A percentile compares a stretch with the other conserved stretches of the same genome.
Conservation (phyloP, 2,888 invertebrate species). For the Allygus modestus region DNA sequence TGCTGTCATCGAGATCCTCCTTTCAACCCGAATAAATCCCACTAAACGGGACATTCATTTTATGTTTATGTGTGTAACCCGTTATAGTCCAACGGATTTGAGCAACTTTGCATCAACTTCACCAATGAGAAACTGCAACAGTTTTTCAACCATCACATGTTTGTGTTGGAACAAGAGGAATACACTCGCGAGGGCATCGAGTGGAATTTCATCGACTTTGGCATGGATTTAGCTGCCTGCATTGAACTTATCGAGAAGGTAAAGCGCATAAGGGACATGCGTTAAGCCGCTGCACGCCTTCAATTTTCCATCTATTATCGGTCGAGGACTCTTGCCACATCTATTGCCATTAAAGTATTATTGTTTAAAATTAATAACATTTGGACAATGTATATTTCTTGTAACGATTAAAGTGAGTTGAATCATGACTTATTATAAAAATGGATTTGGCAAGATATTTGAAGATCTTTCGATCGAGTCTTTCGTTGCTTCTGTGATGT, state of each 20-base stretch:
- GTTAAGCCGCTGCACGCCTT: conserved; percentile 46
- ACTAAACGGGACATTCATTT: conserved; percentile 49
- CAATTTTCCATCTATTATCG: background rate
- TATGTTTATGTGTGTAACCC: conserved; percentile 63
- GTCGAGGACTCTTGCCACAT: conserved; percentile 25
- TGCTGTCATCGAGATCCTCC: conserved; percentile 31
- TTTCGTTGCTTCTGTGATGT: conserved; percentile 45
- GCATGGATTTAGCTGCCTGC: conserved; percentile 97
- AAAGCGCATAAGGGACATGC: conserved; percentile 71
- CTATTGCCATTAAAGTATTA: background rate
- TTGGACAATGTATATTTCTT: no score
- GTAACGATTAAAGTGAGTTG: no score
- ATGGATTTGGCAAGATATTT: conserved; percentile 11
- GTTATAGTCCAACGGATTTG: conserved; percentile 93
- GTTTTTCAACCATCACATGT: conserved; percentile 99
- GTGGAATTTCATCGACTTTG: conserved; percentile 98
- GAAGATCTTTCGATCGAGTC: conserved; percentile 28
- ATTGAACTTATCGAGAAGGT: conserved; percentile 97
- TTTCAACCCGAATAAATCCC: conserved; percentile 3
- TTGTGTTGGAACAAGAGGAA: conserved; percentile 98
- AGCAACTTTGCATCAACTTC: conserved; percentile 99
- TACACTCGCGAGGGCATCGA: conserved; percentile 96
- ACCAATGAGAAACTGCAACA: conserved; percentile 98
- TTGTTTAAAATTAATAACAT: no score
- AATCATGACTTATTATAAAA: no score